Conservation (phyloP, 2,888 invertebrate species). For the Drosophila eohydei region DNA sequence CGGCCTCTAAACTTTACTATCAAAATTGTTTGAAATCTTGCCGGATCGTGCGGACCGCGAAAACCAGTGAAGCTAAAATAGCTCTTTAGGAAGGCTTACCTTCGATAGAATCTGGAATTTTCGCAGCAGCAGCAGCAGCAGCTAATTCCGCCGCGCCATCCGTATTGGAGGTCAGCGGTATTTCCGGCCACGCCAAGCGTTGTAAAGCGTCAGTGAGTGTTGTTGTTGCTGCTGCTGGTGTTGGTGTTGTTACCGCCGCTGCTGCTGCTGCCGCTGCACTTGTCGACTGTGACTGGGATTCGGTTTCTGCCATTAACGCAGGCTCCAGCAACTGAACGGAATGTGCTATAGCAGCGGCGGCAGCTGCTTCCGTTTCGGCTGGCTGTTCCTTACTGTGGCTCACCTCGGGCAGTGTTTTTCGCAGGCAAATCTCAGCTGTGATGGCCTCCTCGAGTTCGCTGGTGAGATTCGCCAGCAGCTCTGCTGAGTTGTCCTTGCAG, state of each 20-base stretch:
- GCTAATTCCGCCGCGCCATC: conserved; percentile 12
- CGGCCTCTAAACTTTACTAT: too few relatives aligned
- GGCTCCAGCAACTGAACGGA: conserved; percentile 11
- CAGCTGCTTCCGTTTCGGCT: conserved; percentile 2
- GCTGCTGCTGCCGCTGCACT: conserved; percentile 25
- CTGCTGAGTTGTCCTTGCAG: conserved; percentile 73
- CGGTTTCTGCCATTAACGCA: conserved; percentile 53
- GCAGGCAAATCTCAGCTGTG: conserved; percentile 82
- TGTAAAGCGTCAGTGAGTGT: conserved; percentile 17
- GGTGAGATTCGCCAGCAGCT: conserved; percentile 78
- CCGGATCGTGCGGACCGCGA: background rate
- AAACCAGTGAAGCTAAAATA: background rate
- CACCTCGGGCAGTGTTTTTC: conserved; percentile 79
- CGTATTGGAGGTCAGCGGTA: conserved; percentile 10
- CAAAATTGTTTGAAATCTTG: background rate
- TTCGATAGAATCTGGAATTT: conserved; percentile 80
- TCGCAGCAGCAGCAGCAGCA: conserved; percentile 63
- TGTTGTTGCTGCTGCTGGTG: conserved; percentile 18
- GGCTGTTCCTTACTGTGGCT: conserved; percentile 59
- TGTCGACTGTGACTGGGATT: conserved; percentile 35
- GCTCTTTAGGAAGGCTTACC: conserved; percentile 54
- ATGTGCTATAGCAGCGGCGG: conserved; percentile 28
- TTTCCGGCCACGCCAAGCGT: conserved; percentile 17
- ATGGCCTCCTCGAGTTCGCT: conserved; percentile 81
- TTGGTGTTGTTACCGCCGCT: conserved; percentile 1